Evolutionary conservation across 92 coral and sea anemone genomes (phyloP).

Genomic region (Zoanthus solanderi): DNA sequence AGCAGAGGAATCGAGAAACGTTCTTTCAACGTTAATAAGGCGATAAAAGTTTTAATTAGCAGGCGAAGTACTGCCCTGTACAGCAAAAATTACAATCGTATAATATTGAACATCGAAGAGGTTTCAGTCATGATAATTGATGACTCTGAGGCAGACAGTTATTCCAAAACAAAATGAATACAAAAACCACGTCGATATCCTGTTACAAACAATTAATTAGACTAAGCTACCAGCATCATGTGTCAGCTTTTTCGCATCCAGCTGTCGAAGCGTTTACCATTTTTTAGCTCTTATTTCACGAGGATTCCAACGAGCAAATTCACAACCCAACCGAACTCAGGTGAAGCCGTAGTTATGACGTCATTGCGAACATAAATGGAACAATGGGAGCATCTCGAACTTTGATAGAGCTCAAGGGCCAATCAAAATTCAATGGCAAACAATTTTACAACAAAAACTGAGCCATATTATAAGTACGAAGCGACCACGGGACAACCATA

Average conservation of each 20-base stretch:
- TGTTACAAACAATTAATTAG: background rate
- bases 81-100: conserved; percentile 24
- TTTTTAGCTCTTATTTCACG: background rate
- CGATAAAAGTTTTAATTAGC: background rate
- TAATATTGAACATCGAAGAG: conserved; percentile 26
- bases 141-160: conserved; percentile 10
- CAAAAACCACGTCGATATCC: conserved; percentile 5
- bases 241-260: background rate
- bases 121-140: conserved; percentile 29
- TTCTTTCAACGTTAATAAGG: background rate
- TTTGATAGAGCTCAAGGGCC: background rate
- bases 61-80: background rate
- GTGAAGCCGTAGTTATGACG: conserved; percentile 29
- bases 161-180: background rate
- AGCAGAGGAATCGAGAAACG: background rate
- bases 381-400: background rate
- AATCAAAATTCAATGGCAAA: conserved; percentile 27
- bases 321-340: background rate
- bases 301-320: conserved; percentile 37
- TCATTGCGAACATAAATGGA: conserved; percentile 29
- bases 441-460: conserved; percentile 7
- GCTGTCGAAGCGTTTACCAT: background rate
- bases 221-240: background rate
- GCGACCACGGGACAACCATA: conserved; percentile 36
- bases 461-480: background rate